Conservation (phyloP, 2,888 invertebrate species). For the Callyntrura guangdongensis region DNA sequence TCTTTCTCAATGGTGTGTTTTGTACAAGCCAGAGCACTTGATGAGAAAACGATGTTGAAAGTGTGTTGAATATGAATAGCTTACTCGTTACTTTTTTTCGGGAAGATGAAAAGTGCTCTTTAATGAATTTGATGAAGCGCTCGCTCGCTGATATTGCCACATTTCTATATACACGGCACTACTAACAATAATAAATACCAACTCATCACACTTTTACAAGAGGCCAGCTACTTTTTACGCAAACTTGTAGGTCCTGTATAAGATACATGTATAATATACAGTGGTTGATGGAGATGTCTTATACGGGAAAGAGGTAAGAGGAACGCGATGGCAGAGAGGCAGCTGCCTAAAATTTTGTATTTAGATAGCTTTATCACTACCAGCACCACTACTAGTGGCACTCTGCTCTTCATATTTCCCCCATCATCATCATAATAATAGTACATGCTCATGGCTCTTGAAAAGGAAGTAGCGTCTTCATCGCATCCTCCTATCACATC, state of each 20-base stretch:
- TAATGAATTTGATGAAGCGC: slow-evolving; percentile 54
- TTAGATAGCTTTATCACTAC: neutral
- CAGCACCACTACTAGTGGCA: neutral
- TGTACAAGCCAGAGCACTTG: slow-evolving; percentile 9
- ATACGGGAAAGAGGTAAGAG: neutral
- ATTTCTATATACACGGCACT: too few species aligned
- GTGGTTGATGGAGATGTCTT: neutral
- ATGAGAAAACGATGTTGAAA: slow-evolving; percentile 12
- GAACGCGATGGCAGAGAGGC: neutral
- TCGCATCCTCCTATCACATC: slow-evolving; percentile 9
- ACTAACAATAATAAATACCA: too few species aligned
- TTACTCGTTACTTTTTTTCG: neutral
- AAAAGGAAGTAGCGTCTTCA: slow-evolving; percentile 53
- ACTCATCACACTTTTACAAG: neutral
- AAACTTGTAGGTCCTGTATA: too few species aligned
- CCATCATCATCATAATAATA: neutral
- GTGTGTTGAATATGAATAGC: slow-evolving; percentile 46
- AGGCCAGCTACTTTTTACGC: slow-evolving; percentile 9
- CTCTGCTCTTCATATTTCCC: neutral
- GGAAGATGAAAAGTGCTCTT: slow-evolving; percentile 33
- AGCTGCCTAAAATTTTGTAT: slow-evolving; percentile 4
- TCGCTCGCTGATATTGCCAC: neutral
- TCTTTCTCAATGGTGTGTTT: neutral
- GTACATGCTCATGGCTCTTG: slow-evolving; percentile 43
- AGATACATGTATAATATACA: too few species aligned